These are phyloP conservation scores for Erebia epiphron DNA, from an alignment of 2,888 invertebrate species.

Conservation along the genomic window DNA sequence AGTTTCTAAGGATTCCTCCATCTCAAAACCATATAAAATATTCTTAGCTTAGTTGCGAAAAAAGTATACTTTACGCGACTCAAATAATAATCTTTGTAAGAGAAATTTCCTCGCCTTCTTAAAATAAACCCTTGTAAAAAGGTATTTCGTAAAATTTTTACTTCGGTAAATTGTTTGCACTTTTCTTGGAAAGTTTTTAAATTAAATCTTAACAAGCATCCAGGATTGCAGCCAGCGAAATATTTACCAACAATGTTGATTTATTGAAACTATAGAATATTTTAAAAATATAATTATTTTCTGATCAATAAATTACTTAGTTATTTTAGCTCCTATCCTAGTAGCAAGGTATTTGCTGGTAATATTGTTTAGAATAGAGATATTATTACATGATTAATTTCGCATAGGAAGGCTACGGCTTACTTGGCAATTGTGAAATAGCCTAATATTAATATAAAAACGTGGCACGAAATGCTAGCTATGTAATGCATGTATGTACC, in stretches of 20 bases:
- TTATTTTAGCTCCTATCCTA: no score
- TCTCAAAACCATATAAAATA: background rate
- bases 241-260: constrained; percentile 5
- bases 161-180: constrained; percentile 17
- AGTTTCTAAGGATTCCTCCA: background rate
- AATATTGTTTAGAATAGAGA: no score
- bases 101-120: background rate
- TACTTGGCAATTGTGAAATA: no score
- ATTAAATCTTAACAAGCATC: constrained; percentile 21
- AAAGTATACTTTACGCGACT: background rate
- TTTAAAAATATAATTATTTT: no score
- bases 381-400: no score
- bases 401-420: no score
- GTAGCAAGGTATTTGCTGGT: no score
- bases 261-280: constrained; percentile 10
- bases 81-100: constrained; percentile 5
- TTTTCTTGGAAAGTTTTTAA: constrained; percentile 21
- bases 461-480: background rate
- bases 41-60: background rate
- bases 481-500: no score
- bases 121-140: constrained; percentile 17
- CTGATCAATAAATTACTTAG: no score
- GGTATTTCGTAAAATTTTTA: constrained; percentile 11
- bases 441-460: no score
- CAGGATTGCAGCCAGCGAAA: constrained; percentile 10